phyloP scores from a whole-genome alignment of 2,888 invertebrate species.

The Thysanoteuthis rhombus region DNA sequence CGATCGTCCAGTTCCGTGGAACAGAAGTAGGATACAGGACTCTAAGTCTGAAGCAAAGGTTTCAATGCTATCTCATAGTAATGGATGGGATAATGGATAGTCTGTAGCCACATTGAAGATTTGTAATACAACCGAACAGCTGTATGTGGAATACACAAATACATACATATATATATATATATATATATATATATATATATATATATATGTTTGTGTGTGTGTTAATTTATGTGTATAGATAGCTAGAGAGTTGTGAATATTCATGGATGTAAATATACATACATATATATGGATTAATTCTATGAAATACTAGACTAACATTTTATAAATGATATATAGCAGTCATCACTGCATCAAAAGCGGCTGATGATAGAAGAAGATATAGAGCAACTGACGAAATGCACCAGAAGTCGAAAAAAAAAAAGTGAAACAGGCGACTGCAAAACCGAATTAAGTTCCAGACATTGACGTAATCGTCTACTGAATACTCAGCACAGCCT shows the following conservation, averaged over 20 bases:
- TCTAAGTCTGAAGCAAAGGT: too few species aligned
- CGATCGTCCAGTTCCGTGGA: too few species aligned
- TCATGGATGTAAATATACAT: not conserved
- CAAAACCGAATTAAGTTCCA: not conserved
- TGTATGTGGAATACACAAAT: too few species aligned
- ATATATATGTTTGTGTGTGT: not conserved
- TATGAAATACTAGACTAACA: not conserved
- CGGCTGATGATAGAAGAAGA: not conserved
- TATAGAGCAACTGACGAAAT: not conserved
- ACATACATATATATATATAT: not conserved
- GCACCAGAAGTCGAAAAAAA: not conserved
- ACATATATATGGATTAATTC: not conserved
- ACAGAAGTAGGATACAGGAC: too few species aligned
- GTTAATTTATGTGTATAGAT: not conserved
- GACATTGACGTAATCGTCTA: slow-evolving; percentile 12
- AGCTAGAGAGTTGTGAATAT: not conserved
- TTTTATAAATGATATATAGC: not conserved
- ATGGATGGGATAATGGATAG: too few species aligned
- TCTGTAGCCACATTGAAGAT: too few species aligned
- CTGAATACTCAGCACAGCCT: not conserved
- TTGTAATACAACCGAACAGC: too few species aligned
- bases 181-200: not conserved
- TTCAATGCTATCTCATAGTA: too few species aligned
- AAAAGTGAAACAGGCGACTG: not conserved
- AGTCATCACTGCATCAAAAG: not conserved